phyloP scores from a whole-genome alignment of 2,797 vertebrate species.

The Paguma larvata region DNA sequence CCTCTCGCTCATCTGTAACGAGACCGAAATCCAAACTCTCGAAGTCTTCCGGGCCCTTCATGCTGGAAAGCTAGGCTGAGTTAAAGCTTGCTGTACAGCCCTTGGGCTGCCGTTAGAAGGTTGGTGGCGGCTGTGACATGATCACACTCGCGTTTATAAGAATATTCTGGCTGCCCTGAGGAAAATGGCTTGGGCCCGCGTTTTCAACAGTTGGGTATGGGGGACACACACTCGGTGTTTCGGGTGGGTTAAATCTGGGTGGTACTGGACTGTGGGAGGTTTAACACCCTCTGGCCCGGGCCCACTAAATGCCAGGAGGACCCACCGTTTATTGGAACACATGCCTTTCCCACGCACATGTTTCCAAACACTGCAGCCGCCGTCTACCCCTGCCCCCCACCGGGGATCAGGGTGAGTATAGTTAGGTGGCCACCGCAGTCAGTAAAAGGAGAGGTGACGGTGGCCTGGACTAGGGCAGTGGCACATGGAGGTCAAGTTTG shows the following conservation, averaged over 20 bases:
- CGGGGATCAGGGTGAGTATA: not conserved
- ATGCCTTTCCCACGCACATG: not conserved
- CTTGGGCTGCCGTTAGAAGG: not conserved
- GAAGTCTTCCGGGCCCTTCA: not conserved
- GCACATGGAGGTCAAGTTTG: not conserved
- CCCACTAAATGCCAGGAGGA: not conserved
- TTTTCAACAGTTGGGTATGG: not conserved
- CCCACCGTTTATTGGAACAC: not conserved
- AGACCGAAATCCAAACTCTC: not conserved
- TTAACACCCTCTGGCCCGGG: not conserved
- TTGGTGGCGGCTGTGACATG: not conserved
- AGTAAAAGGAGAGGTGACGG: not conserved
- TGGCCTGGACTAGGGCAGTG: not conserved
- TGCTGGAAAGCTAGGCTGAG: not conserved
- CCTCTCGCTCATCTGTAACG: not conserved
- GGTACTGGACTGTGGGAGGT: not conserved
- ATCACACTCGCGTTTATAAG: not conserved
- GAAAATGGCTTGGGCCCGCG: not conserved
- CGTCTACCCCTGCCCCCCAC: not conserved
- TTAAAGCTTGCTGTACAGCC: constrained; percentile 3
- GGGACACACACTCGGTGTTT: not conserved
- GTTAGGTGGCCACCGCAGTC: not conserved
- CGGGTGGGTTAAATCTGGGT: not conserved
- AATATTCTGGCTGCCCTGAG: not conserved
- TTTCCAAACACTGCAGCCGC: not conserved